Evolutionary conservation across 2,113 vertebrate genomes (phyloP).

Genomic region (Siniperca knerii): DNA sequence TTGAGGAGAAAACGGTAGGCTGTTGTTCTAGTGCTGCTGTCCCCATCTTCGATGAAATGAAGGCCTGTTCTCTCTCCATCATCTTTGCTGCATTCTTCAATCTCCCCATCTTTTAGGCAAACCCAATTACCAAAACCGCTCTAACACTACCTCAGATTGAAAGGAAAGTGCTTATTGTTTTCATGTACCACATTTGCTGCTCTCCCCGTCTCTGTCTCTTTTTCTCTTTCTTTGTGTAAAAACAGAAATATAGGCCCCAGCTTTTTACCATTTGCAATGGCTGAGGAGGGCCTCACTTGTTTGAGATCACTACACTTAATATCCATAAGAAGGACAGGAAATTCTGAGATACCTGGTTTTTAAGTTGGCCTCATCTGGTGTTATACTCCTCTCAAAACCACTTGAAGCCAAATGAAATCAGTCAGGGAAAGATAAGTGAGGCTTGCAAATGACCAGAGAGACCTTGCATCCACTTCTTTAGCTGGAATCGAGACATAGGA

Average conservation of each 20-base stretch:
- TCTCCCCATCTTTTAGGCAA: slow-evolving; percentile 70
- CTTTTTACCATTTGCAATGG: slow-evolving; percentile 54
- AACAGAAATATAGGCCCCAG: slow-evolving; percentile 40
- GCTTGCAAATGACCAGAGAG: slow-evolving; percentile 69
- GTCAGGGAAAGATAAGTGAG: slow-evolving; percentile 67
- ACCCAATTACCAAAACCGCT: slow-evolving; percentile 63
- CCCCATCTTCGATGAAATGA: slow-evolving; percentile 49
- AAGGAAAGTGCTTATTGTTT: slow-evolving; percentile 71
- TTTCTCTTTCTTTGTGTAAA: slow-evolving; percentile 33
- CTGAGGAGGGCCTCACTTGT: slow-evolving; percentile 42
- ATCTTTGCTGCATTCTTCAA: slow-evolving; percentile 63
- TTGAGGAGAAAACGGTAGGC: slow-evolving; percentile 63
- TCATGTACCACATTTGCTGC: slow-evolving; percentile 40
- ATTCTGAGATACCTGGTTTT: slow-evolving; percentile 62
- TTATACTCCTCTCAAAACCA: slow-evolving; percentile 66
- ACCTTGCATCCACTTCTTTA: slow-evolving; percentile 60
- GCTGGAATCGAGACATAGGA: slow-evolving; percentile 25
- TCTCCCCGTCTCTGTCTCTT: background rate
- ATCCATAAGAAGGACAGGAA: slow-evolving; percentile 57
- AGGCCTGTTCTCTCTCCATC: slow-evolving; percentile 53
- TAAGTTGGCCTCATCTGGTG: slow-evolving; percentile 72
- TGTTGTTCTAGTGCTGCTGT: slow-evolving; percentile 56
- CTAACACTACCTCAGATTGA: slow-evolving; percentile 44
- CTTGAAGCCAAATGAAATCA: slow-evolving; percentile 73
- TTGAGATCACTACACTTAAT: slow-evolving; percentile 62